A percentile compares a stretch with the other conserved stretches of the same genome.
phyloP scores from a whole-genome alignment of 2,113 vertebrate genomes.

The Oreochromis niloticus region DNA sequence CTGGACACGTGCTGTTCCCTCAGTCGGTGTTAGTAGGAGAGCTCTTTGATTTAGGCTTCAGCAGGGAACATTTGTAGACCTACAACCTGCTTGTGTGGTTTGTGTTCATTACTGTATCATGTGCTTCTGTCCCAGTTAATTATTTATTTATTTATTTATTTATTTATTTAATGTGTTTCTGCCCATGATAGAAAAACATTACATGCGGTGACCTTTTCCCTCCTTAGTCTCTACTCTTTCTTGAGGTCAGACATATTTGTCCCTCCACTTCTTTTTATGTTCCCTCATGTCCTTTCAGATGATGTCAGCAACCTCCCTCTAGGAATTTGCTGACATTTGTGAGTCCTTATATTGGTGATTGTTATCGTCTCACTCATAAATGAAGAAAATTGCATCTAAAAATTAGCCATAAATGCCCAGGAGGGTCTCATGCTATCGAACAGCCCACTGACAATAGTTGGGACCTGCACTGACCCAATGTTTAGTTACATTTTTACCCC shows the following conservation, averaged over 20 bases:
- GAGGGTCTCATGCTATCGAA: background rate
- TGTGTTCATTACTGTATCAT: accelerated
- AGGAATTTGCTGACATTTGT: background rate
- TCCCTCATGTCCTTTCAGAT: accelerated
- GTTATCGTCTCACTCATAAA: background rate
- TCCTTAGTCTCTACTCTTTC: background rate
- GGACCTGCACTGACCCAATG: background rate
- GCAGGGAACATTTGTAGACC: background rate
- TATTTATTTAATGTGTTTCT: background rate
- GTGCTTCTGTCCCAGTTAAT: background rate
- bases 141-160: background rate
- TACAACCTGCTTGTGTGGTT: accelerated
- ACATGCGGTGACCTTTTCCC: background rate
- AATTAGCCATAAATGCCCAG: background rate
- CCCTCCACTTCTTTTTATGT: background rate
- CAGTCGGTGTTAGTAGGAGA: background rate
- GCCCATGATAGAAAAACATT: background rate
- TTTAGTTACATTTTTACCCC: accelerated
- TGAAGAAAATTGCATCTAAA: accelerated
- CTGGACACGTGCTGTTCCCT: background rate
- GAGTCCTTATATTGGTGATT: background rate
- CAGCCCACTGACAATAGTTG: background rate
- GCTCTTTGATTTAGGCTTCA: background rate
- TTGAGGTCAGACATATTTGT: background rate
- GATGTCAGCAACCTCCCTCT: accelerated